Evolutionary conservation across 2,113 vertebrate genomes (phyloP).

Genomic region (Agelaius phoeniceus): DNA sequence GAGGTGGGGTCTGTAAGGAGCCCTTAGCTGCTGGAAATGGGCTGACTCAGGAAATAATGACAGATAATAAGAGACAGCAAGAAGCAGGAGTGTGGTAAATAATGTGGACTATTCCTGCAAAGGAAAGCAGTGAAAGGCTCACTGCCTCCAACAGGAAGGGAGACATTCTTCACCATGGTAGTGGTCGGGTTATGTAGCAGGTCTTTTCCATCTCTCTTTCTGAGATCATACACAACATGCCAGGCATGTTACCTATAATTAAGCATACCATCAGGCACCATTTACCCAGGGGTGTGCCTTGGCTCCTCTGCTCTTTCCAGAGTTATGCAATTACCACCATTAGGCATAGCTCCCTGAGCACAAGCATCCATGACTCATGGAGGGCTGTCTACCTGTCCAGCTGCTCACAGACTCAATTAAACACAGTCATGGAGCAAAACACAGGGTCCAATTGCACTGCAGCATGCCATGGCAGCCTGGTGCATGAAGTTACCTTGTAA

Average conservation of each 20-base stretch:
- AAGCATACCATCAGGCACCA: not conserved
- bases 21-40: not conserved
- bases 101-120: not conserved
- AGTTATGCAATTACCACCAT: constrained; percentile 7
- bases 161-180: not conserved
- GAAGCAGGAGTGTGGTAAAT: not conserved
- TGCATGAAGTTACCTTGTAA: not conserved
- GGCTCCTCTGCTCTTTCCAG: not conserved
- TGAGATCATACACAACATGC: not conserved
- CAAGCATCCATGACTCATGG: not conserved
- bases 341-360: not conserved
- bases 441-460: not conserved
- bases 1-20: not conserved
- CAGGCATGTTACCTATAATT: not conserved
- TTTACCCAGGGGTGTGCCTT: constrained; percentile 33
- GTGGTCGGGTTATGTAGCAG: not conserved
- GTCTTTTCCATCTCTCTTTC: not conserved
- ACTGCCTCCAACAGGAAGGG: not conserved
- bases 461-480: not conserved
- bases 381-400: not conserved
- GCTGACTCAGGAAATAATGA: not conserved
- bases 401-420: constrained; percentile 8
- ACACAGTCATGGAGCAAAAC: not conserved
- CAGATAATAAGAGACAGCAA: not conserved
- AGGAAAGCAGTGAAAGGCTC: constrained; percentile 25